Base-by-base conservation (phyloP, 1,140 invertebrate species). In the Macrocentrus cingulum region DNA sequence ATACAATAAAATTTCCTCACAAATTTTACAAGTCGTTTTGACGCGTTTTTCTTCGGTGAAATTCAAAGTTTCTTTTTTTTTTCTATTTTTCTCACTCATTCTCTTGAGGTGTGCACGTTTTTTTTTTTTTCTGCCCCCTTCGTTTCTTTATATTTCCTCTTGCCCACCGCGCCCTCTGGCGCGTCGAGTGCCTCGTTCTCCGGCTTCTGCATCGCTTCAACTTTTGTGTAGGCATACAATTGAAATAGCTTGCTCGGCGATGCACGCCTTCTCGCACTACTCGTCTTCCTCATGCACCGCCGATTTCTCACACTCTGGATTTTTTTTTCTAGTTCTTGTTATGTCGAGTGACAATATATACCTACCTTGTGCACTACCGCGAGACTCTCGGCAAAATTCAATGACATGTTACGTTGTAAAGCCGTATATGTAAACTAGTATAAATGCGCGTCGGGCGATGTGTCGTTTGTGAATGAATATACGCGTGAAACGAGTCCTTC, bases 1-100 rank as follows among this genome's bases (percentile, higher is more conserved):
- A 76, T 71, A 75, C 65, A 69, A 75, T 74, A 71, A 76, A 76
- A 76, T 70, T 77, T 74, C 71, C 68, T 67, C 65, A 65, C 73
- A 75, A 67, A 74, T 76, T 76, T 73, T 60, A n/a, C n/a, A 68
- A 58, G 60, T 70, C 57, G 60, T 67, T 58, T 16, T n/a, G n/a
- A n/a, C n/a, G n/a, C n/a, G n/a, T n/a, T n/a, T n/a, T n/a, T n/a
- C n/a, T n/a, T n/a, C n/a, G n/a, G n/a, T n/a, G n/a, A n/a, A n/a
- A n/a, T n/a, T 20, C 16, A 19, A 7, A 19, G 22, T 19, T 18
- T 19, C 7, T 44, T 7, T 18, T 7, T 19, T 7, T 6, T 39
- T 39, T 39, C 11, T 1, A 1, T 39, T n/a, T n/a, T n/a, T n/a
- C n/a, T n/a, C 20, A 16, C n/a, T 9, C 37, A 19, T 53, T 49